These are phyloP conservation scores for Dallia pectoralis DNA, from an alignment of 2,797 vertebrate species.

Conservation along the genomic window DNA sequence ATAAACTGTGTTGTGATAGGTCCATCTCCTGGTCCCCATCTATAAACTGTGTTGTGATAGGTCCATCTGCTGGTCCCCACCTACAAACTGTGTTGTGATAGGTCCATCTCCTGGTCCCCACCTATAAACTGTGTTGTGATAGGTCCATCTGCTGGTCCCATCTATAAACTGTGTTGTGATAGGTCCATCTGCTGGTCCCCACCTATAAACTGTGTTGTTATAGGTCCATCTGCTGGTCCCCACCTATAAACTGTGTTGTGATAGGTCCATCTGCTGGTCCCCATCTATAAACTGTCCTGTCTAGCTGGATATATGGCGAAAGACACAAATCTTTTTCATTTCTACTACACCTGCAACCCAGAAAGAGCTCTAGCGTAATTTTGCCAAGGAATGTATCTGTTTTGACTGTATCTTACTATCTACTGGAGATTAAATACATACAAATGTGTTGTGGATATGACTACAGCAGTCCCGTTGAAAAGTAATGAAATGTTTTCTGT, in stretches of 20 bases:
- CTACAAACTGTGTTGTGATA: slow-evolving; percentile 88
- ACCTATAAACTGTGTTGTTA: slow-evolving; percentile 89
- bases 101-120: slow-evolving; percentile 77
- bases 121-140: slow-evolving; percentile 88
- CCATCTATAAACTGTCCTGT: slow-evolving; percentile 89
- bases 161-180: slow-evolving; percentile 88
- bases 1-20: slow-evolving; percentile 87
- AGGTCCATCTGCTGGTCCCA: slow-evolving; percentile 78
- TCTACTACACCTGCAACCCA: slow-evolving; percentile 53
- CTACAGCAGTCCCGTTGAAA: background rate
- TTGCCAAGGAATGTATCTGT: background rate
- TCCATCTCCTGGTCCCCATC: slow-evolving; percentile 78
- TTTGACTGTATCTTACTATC: background rate
- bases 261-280: slow-evolving; percentile 75
- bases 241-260: slow-evolving; percentile 87
- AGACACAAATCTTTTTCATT: slow-evolving; percentile 72
- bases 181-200: slow-evolving; percentile 77
- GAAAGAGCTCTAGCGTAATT: slow-evolving; percentile 32
- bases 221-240: slow-evolving; percentile 75
- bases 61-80: slow-evolving; percentile 78
- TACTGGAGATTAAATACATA: background rate
- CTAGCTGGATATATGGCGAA: slow-evolving; percentile 74
- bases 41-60: slow-evolving; percentile 87
- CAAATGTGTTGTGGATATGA: background rate
- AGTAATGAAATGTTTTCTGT: background rate